phyloP scores from a whole-genome alignment of 2,888 invertebrate genomes.

The Folsomia manolachei region DNA sequence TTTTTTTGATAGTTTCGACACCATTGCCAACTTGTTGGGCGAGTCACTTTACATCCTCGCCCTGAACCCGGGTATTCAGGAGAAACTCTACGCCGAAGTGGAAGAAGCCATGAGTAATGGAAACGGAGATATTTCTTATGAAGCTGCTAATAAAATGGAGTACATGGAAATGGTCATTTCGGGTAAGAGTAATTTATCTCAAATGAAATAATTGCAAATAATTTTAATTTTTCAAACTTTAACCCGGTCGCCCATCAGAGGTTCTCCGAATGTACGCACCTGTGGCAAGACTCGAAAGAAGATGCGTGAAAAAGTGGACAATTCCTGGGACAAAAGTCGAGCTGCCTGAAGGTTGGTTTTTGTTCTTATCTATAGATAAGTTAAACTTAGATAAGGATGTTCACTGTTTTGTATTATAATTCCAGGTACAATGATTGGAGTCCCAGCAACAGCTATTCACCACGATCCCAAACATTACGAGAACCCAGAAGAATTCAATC shows the following conservation, averaged over 20 bases:
- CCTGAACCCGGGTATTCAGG: constrained; percentile 10
- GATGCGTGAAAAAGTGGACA: not conserved
- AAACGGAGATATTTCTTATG: not conserved
- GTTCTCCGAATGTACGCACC: not conserved
- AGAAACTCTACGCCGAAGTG: not conserved
- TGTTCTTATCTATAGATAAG: too few relatives aligned
- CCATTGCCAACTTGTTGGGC: not conserved
- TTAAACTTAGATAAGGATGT: too few relatives aligned
- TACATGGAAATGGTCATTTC: not conserved
- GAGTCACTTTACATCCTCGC: not conserved
- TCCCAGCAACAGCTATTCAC: not conserved
- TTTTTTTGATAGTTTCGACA: constrained; percentile 1
- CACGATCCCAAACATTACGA: constrained; percentile 13
- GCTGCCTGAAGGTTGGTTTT: not conserved
- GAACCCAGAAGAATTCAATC: too few relatives aligned
- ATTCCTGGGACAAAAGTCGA: not conserved
- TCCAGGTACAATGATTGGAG: not conserved
- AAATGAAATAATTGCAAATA: not conserved
- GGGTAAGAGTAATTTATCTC: not conserved
- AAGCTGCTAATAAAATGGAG: constrained; percentile 3
- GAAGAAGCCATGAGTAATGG: not conserved
- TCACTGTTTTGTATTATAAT: too few relatives aligned
- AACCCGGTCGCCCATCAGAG: too few relatives aligned
- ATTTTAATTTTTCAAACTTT: not conserved
- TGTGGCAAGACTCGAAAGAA: not conserved